Conservation (phyloP, 1,140 invertebrate genomes). For the Caenorhabditis elegans region DNA sequence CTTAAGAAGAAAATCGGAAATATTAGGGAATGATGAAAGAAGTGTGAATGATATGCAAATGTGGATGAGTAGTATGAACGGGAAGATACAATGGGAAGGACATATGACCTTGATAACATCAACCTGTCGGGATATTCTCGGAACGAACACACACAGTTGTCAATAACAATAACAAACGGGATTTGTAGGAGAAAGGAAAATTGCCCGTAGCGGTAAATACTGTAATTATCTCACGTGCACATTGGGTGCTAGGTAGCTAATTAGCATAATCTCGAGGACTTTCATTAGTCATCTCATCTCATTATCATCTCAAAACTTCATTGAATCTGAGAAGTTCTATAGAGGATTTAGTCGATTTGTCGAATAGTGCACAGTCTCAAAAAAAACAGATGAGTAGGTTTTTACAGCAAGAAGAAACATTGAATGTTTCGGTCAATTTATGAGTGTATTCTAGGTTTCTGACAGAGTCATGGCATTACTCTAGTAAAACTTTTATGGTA, state of each 20-base stretch:
- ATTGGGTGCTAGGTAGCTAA: not conserved
- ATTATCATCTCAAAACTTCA: no score
- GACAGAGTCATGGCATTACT: no score
- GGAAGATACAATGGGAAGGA: not conserved
- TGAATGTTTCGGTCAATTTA: no score
- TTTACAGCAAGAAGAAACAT: no score
- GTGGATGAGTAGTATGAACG: not conserved
- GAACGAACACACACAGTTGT: not conserved
- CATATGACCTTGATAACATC: conserved; percentile 23
- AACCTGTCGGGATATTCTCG: not conserved
- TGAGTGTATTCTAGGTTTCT: no score
- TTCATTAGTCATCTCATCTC: no score
- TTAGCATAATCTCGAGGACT: no score
- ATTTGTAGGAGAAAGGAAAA: not conserved
- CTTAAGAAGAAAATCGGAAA: not conserved
- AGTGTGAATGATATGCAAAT: not conserved
- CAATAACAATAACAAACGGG: conserved; percentile 26
- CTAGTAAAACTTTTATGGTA: no score
- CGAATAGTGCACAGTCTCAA: no score
- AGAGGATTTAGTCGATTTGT: no score
- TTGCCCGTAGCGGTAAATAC: not conserved
- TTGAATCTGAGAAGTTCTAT: no score
- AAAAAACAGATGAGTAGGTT: no score
- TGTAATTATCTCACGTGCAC: not conserved
- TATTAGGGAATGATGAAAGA: not conserved